phyloP scores from a whole-genome alignment of 2,113 vertebrate genomes.

The Larimichthys polyactis region DNA sequence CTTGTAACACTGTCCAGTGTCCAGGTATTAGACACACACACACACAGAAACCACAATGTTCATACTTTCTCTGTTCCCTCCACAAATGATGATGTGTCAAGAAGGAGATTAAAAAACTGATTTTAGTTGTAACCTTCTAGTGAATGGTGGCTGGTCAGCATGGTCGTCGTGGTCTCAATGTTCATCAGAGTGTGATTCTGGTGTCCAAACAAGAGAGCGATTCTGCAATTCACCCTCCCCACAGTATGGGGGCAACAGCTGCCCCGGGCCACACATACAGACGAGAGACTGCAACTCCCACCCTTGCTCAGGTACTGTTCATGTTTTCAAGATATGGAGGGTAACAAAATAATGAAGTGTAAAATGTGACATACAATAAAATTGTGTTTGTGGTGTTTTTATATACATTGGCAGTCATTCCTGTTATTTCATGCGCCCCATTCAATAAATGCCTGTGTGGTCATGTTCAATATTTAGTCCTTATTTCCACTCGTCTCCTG shows the following conservation, averaged over 20 bases:
- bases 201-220: conserved; percentile 87
- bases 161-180: conserved; percentile 89
- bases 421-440: background rate
- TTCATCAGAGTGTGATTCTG: conserved; percentile 86
- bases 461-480: too few relatives aligned
- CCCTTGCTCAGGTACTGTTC: conserved; percentile 85
- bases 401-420: background rate
- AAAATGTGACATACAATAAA: background rate
- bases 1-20: conserved; percentile 85
- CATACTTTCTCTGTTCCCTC: background rate
- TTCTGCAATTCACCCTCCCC: conserved; percentile 81
- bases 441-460: background rate
- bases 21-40: conserved; percentile 76
- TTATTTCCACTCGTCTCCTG: background rate
- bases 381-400: background rate
- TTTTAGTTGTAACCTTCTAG: conserved; percentile 63
- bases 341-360: too few relatives aligned
- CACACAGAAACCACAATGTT: background rate
- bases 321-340: too few relatives aligned
- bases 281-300: conserved; percentile 89
- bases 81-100: background rate
- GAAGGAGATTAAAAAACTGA: background rate
- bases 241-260: conserved; percentile 74
- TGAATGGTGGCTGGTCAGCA: conserved; percentile 83
- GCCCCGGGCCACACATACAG: conserved; percentile 88